phyloP scores from a whole-genome alignment of 1,140 invertebrate genomes.

The Eriosoma lanigerum region DNA sequence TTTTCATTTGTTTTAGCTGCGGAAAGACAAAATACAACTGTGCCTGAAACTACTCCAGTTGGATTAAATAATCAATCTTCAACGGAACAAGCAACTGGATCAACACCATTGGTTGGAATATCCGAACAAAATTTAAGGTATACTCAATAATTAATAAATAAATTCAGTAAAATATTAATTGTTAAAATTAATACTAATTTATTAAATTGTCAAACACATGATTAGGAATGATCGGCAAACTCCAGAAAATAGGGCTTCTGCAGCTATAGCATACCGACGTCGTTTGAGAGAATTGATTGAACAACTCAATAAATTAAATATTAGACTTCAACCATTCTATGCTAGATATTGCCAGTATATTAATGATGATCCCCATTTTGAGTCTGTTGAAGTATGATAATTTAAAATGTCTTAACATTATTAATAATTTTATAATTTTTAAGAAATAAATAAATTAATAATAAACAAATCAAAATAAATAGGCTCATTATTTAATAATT shows the following conservation, averaged over 20 bases:
- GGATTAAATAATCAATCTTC: conserved; percentile 5
- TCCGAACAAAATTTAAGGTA: conserved; percentile 38
- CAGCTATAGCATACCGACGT: neutral
- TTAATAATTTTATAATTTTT: neutral
- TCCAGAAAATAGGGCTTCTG: neutral
- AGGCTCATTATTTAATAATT: neutral
- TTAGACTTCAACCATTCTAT: conserved; percentile 67
- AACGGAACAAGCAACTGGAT: neutral
- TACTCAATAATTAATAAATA: too few relatives aligned
- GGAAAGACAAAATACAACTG: neutral
- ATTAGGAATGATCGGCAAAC: conserved; percentile 17
- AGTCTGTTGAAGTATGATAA: conserved; percentile 52
- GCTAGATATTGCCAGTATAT: conserved; percentile 65
- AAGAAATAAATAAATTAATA: neutral
- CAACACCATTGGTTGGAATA: conserved; percentile 9
- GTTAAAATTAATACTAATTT: conserved; percentile 1
- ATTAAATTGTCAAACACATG: neutral
- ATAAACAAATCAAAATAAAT: too few relatives aligned
- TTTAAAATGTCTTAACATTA: neutral
- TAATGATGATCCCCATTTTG: conserved; percentile 63
- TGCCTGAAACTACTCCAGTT: neutral
- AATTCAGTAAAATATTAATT: neutral
- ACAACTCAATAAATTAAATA: conserved; percentile 64
- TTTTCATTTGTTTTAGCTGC: neutral
- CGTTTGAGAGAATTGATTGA: conserved; percentile 60